A percentile compares a stretch with the other conserved stretches of the same genome.
Conservation (phyloP, 2,113 vertebrate species). For the Hippocampus guttulatus region DNA sequence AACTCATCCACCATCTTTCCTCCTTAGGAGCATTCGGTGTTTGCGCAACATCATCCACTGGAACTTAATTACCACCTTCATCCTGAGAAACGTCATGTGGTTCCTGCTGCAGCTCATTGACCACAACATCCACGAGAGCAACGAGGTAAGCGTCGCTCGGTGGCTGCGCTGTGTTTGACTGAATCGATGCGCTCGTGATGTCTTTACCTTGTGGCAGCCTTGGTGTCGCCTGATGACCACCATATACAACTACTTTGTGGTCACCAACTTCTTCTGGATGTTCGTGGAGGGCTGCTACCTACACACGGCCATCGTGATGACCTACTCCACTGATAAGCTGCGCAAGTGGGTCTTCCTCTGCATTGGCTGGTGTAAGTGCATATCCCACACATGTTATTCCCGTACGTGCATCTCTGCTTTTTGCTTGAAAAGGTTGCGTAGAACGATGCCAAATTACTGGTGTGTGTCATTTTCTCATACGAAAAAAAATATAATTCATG, state of each 20-base stretch:
- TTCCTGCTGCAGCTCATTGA: constrained; percentile 95
- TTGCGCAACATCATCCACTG: constrained; percentile 97
- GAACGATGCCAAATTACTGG: background rate
- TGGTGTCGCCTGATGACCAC: constrained; percentile 96
- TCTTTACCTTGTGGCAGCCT: constrained; percentile 65
- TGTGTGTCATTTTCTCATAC: background rate
- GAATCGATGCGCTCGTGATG: background rate
- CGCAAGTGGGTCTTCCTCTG: constrained; percentile 95
- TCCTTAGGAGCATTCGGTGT: constrained; percentile 88
- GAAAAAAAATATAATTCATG: background rate
- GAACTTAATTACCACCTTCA: constrained; percentile 96
- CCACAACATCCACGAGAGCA: constrained; percentile 90
- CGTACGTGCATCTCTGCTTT: background rate
- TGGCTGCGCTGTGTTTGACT: background rate
- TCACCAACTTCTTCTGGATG: constrained; percentile 99
- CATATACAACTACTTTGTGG: constrained; percentile 97
- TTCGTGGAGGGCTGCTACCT: constrained; percentile 98
- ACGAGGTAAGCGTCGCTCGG: constrained; percentile 77
- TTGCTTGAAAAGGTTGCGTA: background rate
- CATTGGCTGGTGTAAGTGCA: constrained; percentile 95
- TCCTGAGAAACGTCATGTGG: constrained; percentile 92
- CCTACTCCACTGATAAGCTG: constrained; percentile 95
- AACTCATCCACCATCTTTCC: constrained; percentile 2
- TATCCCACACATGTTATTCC: background rate
- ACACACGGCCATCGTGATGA: constrained; percentile 95